Base-by-base conservation (phyloP, 2,113 vertebrate genomes). In the Mesocricetus auratus region DNA sequence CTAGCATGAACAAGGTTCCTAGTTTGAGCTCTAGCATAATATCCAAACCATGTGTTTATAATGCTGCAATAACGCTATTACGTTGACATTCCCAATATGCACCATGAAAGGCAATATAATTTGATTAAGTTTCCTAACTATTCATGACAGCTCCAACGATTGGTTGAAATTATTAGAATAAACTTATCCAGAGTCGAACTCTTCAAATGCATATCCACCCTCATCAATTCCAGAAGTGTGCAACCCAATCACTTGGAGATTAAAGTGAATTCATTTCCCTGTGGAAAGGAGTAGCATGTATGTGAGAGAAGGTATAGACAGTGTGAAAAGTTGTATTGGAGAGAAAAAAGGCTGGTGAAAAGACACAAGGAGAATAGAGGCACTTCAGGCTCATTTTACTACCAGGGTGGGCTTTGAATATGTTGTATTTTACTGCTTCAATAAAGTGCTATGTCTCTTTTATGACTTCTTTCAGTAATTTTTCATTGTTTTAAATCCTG, bases 21-120 rank as follows among this genome's bases (percentile, higher is more conserved):
- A 45, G 31, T 36, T 36, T 47, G 21, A 77, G 50, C 39, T 71
- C 56, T 10, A 62, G 71, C 17, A 58, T 15, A 16, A 26, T 9
- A 33, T 82, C 71, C 42, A 88, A 71, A n/a, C 8, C 21, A 29
- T 3, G 81, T 75, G 22, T 81, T 88, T 89, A 90, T 22, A 95
- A 60, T 64, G 42, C 15, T 91, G 68, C 15, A 93, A 58, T 82
- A 36, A 93, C 92, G 94, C 60, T 94, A 86, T 78, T 95, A 95
- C n/a, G 29, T 45, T 96, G 68, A 60, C 94, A 91, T 50, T 94
- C 13, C 69, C 74, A 89, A 92, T 73, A 9, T 90, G 86, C 86
- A 86, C 74, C 89, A 93, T 90, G 39, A 53, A 93, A 94, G 81
- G 16, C 64, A 90, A 86, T 86, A 90, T 69, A 91, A 78, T 94